Evolutionary conservation across 2,888 invertebrate species (phyloP).

Genomic region (Amiota minor): DNA sequence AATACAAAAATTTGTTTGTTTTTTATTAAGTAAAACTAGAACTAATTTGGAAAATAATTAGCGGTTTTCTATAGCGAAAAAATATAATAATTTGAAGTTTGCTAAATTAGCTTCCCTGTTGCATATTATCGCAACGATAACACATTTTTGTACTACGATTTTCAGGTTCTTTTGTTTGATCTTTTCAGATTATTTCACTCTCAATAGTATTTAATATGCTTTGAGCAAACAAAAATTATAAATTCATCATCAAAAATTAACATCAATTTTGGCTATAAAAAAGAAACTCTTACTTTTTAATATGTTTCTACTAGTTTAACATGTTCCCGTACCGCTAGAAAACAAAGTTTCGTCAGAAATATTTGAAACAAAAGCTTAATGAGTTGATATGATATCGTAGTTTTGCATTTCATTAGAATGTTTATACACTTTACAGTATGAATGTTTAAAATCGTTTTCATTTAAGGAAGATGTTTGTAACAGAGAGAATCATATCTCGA

Average conservation of each 20-base stretch:
- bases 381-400: too few species aligned
- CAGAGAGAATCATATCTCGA: too few species aligned
- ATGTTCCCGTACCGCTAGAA: neutral
- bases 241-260: constrained; percentile 22
- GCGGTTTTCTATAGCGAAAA: constrained; percentile 1
- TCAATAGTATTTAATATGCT: neutral
- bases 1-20: neutral
- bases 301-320: neutral
- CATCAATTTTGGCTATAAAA: constrained; percentile 4
- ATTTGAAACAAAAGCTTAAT: too few species aligned
- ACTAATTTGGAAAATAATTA: neutral
- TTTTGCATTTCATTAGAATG: too few species aligned
- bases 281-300: neutral
- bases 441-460: too few species aligned
- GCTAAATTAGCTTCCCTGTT: neutral
- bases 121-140: neutral
- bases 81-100: neutral
- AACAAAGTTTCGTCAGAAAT: neutral
- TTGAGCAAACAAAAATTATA: neutral
- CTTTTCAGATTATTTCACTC: neutral
- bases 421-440: too few species aligned
- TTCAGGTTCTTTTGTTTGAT: neutral
- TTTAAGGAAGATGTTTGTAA: too few species aligned
- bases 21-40: neutral
- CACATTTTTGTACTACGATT: neutral